Percentiles rank a stretch among this genome's conserved stretches.
Conservation (phyloP, 2,113 vertebrate species). For the Pandion haliaetus region DNA sequence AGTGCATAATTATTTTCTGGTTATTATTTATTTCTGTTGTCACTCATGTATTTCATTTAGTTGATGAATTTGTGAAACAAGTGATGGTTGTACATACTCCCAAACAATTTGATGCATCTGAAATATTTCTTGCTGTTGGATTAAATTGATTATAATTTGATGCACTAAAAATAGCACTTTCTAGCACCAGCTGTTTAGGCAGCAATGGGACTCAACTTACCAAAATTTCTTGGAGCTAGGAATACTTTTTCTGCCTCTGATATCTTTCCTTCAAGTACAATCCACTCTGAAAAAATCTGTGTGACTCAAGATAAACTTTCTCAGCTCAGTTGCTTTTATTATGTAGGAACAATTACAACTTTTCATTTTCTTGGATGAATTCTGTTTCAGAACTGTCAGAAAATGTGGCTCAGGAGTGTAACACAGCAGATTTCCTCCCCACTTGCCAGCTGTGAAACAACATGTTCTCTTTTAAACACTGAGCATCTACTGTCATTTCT, state of each 20-base stretch:
- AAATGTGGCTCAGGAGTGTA: neutral
- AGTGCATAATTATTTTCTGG: neutral
- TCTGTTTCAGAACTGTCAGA: conserved; percentile 1
- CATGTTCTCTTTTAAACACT: neutral
- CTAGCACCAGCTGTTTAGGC: neutral
- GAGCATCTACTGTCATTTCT: neutral
- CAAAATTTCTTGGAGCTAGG: neutral
- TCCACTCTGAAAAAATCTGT: neutral
- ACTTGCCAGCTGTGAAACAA: neutral
- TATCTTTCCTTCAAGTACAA: neutral
- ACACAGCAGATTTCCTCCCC: neutral
- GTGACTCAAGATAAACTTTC: neutral
- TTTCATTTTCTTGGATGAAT: neutral
- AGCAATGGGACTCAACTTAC: neutral
- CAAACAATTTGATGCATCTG: neutral
- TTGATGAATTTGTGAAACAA: neutral
- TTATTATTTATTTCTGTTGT: neutral
- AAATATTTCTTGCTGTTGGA: neutral
- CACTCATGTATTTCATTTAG: neutral
- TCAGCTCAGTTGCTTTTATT: neutral
- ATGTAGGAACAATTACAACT: neutral
- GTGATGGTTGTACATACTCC: neutral
- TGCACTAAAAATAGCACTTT: neutral
- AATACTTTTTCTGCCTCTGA: neutral
- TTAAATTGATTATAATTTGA: neutral